Evolutionary conservation across 2,797 vertebrate genomes (phyloP), one percentile per base, ranked within the genome.

Genomic region (Micrastur ruficollis): DNA sequence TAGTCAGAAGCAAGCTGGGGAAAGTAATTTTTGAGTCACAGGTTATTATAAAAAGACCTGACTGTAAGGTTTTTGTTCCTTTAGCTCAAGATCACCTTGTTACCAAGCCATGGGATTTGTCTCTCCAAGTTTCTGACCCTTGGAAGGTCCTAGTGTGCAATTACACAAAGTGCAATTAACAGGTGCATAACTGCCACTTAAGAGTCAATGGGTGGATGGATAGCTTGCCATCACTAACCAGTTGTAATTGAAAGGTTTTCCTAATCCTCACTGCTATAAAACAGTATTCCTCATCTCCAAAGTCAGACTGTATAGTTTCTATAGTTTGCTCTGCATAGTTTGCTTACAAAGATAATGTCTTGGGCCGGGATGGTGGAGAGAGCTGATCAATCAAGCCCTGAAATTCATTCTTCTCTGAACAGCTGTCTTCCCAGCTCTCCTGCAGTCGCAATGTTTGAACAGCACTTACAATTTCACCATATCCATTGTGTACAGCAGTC

Each of bases 311-410:
- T 19, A 1, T 23, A 36, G 36, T 36, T 36, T 36, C 8, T 36
- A 36, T 36, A 36, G 36, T 36, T 36, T 36, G 36, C 36, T 18
- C 62, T 4, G 6, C 34, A 44, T 66, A 14, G 18, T 46, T 89
- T 75, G 91, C 98, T 98, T 95, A 98, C 98, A 36, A 49, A 32
- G 96, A 81, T 32, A 56, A 83, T 2, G 31, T 38, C 61, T 78
- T 49, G 47, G 27, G 87, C 72, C 2, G 66, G 56, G 61, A 31
- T 25, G 75, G 52, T 6, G 95, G 65, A 59, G 94, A 83, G 31
- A 94, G 52, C 36, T 79, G 70, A 36, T 68, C 50, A 22, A 6
- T n/a, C 46, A 62, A 61, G 79, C 80, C 89, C 85, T 87, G 63
- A 52, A 67, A 55, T 47, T 72, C 40, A 34, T 65, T 96, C 62